Conservation (phyloP, 2,888 invertebrate species). For the Alcis repandata region DNA sequence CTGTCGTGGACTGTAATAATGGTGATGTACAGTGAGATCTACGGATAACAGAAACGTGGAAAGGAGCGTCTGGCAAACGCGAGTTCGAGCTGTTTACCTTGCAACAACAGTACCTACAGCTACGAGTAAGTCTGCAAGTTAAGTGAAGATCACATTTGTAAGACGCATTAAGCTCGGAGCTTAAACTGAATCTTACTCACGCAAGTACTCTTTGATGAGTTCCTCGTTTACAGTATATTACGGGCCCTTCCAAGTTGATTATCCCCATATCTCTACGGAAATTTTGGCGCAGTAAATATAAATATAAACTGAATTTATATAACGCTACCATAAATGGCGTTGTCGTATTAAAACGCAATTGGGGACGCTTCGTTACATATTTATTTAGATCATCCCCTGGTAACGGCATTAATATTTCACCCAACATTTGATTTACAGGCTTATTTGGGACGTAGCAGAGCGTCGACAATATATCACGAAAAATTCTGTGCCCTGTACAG, state of each 20-base stretch:
- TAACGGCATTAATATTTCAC: slow-evolving; percentile 55
- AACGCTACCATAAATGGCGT: neutral
- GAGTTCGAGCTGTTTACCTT: slow-evolving; percentile 2
- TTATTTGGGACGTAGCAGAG: slow-evolving; percentile 28
- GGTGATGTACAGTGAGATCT: neutral
- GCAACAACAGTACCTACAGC: neutral
- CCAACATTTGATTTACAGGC: slow-evolving; percentile 30
- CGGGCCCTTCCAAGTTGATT: slow-evolving; percentile 20
- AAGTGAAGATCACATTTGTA: slow-evolving; percentile 25
- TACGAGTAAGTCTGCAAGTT: slow-evolving; percentile 5
- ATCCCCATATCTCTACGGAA: slow-evolving; percentile 17
- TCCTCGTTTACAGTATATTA: slow-evolving; percentile 21
- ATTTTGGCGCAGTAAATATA: slow-evolving; percentile 37
- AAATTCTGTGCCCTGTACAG: slow-evolving; percentile 19
- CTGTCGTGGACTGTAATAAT: neutral
- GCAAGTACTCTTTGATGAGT: slow-evolving; percentile 29
- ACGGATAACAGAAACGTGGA: neutral
- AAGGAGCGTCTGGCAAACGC: neutral
- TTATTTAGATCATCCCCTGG: slow-evolving; percentile 69
- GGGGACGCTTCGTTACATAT: slow-evolving; percentile 62
- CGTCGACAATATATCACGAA: slow-evolving; percentile 19
- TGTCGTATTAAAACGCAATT: slow-evolving; percentile 61
- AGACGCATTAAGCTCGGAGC: slow-evolving; percentile 20
- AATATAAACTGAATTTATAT: slow-evolving; percentile 26
- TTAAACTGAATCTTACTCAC: slow-evolving; percentile 19